Percentiles rank a stretch among this genome's conserved stretches.
These are phyloP conservation scores for Chelidonichthys spinosus DNA, from an alignment of 2,797 vertebrate genomes.

Conservation along the genomic window DNA sequence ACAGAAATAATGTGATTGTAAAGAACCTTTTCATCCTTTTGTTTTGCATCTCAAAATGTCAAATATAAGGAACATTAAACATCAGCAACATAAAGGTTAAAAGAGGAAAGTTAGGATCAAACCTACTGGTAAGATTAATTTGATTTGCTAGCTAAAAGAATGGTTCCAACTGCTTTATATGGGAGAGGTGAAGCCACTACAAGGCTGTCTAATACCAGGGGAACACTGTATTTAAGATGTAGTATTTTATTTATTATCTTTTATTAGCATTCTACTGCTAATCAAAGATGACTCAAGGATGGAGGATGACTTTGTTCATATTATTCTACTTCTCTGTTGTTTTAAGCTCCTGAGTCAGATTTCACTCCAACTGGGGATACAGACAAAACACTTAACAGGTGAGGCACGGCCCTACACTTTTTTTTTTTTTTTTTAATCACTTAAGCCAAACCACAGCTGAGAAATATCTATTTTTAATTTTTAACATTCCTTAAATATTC, in stretches of 20 bases:
- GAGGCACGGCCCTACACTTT: background rate
- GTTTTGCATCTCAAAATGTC: background rate
- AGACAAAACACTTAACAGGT: constrained; percentile 66
- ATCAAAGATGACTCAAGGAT: background rate
- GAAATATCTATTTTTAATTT: constrained; percentile 12
- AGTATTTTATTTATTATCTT: background rate
- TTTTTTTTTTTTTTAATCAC: constrained; percentile 24
- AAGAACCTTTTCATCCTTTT: background rate
- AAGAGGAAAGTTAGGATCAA: background rate
- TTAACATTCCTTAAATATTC: constrained; percentile 7
- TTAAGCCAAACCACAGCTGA: constrained; percentile 8
- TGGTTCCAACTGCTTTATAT: background rate
- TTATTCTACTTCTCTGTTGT: background rate
- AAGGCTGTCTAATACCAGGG: background rate
- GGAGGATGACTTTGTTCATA: background rate
- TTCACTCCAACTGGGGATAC: constrained; percentile 20
- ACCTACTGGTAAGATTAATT: background rate
- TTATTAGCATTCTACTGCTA: background rate
- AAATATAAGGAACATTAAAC: constrained; percentile 6
- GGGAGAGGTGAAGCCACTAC: background rate
- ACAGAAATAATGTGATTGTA: background rate
- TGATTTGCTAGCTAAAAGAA: background rate
- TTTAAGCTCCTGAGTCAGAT: constrained; percentile 54
- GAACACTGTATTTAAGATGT: background rate
- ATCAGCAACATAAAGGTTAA: constrained; percentile 2